Conservation (phyloP, 2,113 vertebrate genomes). For the Anthoscopus minutus region DNA sequence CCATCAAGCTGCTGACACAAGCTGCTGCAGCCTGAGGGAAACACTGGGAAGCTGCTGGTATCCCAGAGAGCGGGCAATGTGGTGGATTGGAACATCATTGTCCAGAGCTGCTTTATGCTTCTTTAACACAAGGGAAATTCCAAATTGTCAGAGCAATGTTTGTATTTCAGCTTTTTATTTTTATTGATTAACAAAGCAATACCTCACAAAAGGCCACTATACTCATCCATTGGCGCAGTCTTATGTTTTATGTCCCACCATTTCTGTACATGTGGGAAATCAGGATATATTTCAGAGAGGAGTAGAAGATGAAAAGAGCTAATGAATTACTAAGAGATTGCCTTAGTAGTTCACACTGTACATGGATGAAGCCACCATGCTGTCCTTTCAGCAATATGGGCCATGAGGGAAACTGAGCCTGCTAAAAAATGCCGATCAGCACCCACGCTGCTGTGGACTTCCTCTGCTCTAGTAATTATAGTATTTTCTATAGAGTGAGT, state of each 20-base stretch:
- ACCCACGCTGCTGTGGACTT: neutral
- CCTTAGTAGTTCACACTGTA: neutral
- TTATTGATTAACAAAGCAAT: neutral
- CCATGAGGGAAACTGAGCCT: neutral
- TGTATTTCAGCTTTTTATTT: neutral
- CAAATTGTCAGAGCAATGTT: neutral
- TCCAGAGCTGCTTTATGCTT: neutral
- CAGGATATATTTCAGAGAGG: neutral
- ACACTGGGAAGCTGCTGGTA: neutral
- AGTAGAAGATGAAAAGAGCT: neutral
- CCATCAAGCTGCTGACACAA: neutral
- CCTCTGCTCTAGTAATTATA: neutral
- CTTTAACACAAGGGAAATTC: neutral
- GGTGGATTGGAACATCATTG: neutral
- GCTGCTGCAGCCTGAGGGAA: neutral
- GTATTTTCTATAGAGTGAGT: neutral
- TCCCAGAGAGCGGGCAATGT: accelerated
- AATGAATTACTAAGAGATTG: neutral
- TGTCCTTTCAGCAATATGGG: neutral
- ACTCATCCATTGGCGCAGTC: neutral
- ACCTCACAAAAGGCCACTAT: accelerated
- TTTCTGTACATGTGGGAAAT: neutral
- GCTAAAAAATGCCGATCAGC: neutral
- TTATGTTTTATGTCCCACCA: too few species aligned
- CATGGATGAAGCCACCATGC: neutral